phyloP scores from a whole-genome alignment of 2,113 vertebrate genomes.

The Anolis carolinensis region DNA sequence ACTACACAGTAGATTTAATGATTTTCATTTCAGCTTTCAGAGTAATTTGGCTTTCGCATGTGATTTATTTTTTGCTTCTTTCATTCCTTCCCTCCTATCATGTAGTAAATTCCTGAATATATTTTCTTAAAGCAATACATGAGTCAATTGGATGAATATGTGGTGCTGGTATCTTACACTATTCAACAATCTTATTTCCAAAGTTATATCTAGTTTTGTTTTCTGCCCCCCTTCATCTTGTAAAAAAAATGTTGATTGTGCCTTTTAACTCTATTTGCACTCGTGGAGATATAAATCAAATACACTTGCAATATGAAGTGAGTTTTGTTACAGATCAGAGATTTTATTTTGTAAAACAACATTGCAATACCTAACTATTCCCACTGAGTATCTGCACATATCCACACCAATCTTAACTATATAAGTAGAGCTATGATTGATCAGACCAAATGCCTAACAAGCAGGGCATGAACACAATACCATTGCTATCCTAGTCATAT shows the following conservation, averaged over 20 bases:
- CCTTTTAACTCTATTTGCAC: not conserved
- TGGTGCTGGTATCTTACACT: not conserved
- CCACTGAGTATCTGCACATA: not conserved
- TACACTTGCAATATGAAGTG: not conserved
- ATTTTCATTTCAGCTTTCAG: slow-evolving; percentile 5
- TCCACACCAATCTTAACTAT: too few relatives aligned
- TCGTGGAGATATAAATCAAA: not conserved
- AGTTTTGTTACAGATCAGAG: not conserved
- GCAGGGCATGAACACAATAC: too few relatives aligned
- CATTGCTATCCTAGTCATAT: too few relatives aligned
- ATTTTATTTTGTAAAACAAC: not conserved
- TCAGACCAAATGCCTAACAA: too few relatives aligned
- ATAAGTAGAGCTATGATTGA: too few relatives aligned
- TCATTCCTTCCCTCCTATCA: not conserved
- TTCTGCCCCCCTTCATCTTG: not conserved
- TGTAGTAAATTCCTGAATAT: not conserved
- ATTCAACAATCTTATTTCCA: not conserved
- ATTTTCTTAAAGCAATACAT: not conserved
- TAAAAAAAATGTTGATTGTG: not conserved
- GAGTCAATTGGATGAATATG: not conserved
- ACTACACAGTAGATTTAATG: not conserved
- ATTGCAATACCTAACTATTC: not conserved
- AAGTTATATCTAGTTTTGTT: not conserved
- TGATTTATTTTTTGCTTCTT: not conserved
- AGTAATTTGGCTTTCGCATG: not conserved